Base-by-base conservation (phyloP, 2,797 vertebrate genomes). In the Potorous gilbertii region DNA sequence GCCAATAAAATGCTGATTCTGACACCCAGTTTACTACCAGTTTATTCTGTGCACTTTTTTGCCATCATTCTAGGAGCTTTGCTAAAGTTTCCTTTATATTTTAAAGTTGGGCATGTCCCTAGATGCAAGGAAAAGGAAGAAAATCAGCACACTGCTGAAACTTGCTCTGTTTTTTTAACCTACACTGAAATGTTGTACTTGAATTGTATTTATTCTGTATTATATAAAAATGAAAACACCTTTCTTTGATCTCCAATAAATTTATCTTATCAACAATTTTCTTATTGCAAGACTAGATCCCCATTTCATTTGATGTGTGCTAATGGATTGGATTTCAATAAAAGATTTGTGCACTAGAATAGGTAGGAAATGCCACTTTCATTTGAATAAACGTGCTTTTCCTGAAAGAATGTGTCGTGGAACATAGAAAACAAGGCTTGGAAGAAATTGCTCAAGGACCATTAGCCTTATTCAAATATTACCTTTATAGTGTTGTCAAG, bases 381-480 rank as follows among this genome's bases (percentile, higher is more conserved):
- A 95, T n/a, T 55, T 74, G 90, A 97, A 95, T 94, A 92, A 96
- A 95, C 55, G 93, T 0, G 27, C 46, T 93, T 96, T 90, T 96
- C 96, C 95, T 27, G 46, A 95, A 98, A 95, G 94, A 97, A 96
- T 96, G 93, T 90, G 40, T 92, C n/a, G 1, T 13, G 14, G 74
- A 95, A 90, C 40, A 52, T 54, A 96, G 95, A 96, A 97, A 98
- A 94, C 54, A 94, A 40, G 34, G 54, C 66, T 96, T 94, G 89
- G 93, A 94, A 95, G 66, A 59, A 96, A 92, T 54, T 59, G 55
- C 90, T 27, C 97, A 92, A 93, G 95, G 94, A 87, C 54, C 56
- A 91, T 90, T 89, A 91, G 96, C 59, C 91, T 96, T 95, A 96
- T 96, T 97, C 97, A 93, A 91, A 95, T 74, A 93, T 50, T 94